Evolutionary conservation across 2,888 invertebrate species (phyloP), one percentile per base, ranked within the genome.

Genomic region (Tillus elongatus): DNA sequence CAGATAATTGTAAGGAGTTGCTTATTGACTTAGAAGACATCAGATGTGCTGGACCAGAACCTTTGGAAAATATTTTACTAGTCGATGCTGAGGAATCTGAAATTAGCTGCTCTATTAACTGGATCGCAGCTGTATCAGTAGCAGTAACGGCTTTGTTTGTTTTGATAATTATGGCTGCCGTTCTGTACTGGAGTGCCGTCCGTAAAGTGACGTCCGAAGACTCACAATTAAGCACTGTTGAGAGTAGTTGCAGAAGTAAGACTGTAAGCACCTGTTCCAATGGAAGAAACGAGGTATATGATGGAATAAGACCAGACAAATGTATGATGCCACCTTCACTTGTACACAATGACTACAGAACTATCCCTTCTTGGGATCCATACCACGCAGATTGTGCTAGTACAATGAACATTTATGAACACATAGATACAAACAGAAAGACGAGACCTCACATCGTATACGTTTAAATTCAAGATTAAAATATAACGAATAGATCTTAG

Each of bases 51-150:
- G 72, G 70, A 13, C 78, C 78, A 2, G 70, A 72, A 52, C 69
- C 72, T 51, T 62, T 77, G 40, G 66, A 66, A 30, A 68, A 69
- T 38, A 65, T 68, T 31, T 58, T 72, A 39, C 64, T 78, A 48
- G 64, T 70, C 31, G 72, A 73, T 49, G 73, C 75, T 43, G 73
- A 74, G 8, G 77, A 77, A 56, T 73, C 74, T 31, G 74, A 76
- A 57, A 73, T 76, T 50, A 73, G 74, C 48, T 77, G 77, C 63
- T 74, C 75, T 39, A 69, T 67, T 46, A 73, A 73, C 16, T 76
- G 75, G 76, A 68, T 76, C 45, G 70, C 74, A 45, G 71, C 73
- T 34, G 68, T 74, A 52, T 64, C 73, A 43, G 72, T 72, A 52
- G 70, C 71, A 56, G 60, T 54, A 33, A 56, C 57, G 14, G 46